These are phyloP conservation scores for Sparidentex hasta DNA, from an alignment of 2,797 vertebrate genomes.

Conservation along the genomic window DNA sequence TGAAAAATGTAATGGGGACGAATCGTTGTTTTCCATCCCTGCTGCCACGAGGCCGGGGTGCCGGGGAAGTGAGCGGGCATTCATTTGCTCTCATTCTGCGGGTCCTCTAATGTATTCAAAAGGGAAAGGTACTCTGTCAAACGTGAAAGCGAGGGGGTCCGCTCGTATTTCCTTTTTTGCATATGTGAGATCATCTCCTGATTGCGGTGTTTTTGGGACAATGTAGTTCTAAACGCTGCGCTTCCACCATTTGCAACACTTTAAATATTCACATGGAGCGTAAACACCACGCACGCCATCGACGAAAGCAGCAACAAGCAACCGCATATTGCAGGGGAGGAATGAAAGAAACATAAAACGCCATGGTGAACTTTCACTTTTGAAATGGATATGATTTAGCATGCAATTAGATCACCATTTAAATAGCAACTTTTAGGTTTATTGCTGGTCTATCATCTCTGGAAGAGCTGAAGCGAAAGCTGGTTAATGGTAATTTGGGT, in stretches of 20 bases:
- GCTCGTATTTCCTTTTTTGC: conserved; percentile 78
- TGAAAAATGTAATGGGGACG: conserved; percentile 76
- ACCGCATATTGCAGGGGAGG: conserved; percentile 28
- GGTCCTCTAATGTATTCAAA: conserved; percentile 84
- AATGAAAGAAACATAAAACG: conserved; percentile 37
- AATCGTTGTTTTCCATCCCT: conserved; percentile 69
- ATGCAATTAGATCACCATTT: conserved; percentile 62
- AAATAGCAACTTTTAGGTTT: conserved; percentile 51
- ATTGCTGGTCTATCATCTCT: conserved; percentile 27
- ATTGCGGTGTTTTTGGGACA: conserved; percentile 81
- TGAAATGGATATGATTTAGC: conserved; percentile 60
- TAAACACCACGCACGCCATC: conserved; percentile 51
- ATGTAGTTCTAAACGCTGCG: conserved; percentile 67
- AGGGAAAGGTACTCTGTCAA: conserved; percentile 79
- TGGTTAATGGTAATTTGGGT: conserved; percentile 67
- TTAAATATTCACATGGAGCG: conserved; percentile 74
- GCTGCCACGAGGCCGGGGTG: conserved; percentile 49
- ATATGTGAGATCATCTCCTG: conserved; percentile 78
- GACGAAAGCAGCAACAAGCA: conserved; percentile 37
- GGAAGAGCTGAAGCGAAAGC: conserved; percentile 37
- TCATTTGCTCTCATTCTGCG: conserved; percentile 78
- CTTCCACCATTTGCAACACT: conserved; percentile 64
- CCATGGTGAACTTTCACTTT: conserved; percentile 46
- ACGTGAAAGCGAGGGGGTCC: conserved; percentile 74
- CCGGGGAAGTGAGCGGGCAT: conserved; percentile 75